Percentiles rank a stretch among this genome's conserved stretches.
phyloP scores from a whole-genome alignment of 2,797 vertebrate genomes.

The Anguilla megastoma region DNA sequence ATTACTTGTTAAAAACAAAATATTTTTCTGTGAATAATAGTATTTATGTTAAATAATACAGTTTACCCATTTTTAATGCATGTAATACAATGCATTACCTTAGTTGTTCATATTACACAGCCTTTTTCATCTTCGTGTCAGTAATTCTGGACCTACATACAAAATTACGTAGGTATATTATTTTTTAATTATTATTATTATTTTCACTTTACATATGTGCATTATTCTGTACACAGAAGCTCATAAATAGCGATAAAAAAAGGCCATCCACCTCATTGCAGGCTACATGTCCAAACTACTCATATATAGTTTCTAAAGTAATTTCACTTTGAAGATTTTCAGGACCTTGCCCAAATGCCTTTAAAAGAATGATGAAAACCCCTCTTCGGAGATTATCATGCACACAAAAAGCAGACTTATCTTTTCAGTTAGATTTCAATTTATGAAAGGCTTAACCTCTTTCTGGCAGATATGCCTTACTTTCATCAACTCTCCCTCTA shows the following conservation, averaged over 20 bases:
- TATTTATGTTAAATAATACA: too few relatives aligned
- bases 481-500: slow-evolving; percentile 36
- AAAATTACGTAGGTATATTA: too few relatives aligned
- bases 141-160: too few relatives aligned
- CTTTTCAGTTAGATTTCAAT: slow-evolving; percentile 22
- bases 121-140: too few relatives aligned
- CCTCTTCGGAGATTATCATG: slow-evolving; percentile 42
- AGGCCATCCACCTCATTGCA: not conserved
- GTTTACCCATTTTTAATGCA: too few relatives aligned
- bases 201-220: not conserved
- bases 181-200: too few relatives aligned
- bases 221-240: not conserved
- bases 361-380: slow-evolving; percentile 58
- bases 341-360: not conserved
- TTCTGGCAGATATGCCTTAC: slow-evolving; percentile 1
- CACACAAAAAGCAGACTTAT: slow-evolving; percentile 23
- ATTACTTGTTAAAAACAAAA: too few relatives aligned
- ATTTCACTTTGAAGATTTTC: not conserved
- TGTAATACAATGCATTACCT: too few relatives aligned
- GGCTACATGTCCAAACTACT: not conserved
- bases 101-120: too few relatives aligned
- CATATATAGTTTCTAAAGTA: not conserved
- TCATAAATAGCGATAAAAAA: not conserved
- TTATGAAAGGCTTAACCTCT: slow-evolving; percentile 29
- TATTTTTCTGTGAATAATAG: too few relatives aligned